Base-by-base conservation (phyloP, 2,888 invertebrate genomes). In the Troides helena region DNA sequence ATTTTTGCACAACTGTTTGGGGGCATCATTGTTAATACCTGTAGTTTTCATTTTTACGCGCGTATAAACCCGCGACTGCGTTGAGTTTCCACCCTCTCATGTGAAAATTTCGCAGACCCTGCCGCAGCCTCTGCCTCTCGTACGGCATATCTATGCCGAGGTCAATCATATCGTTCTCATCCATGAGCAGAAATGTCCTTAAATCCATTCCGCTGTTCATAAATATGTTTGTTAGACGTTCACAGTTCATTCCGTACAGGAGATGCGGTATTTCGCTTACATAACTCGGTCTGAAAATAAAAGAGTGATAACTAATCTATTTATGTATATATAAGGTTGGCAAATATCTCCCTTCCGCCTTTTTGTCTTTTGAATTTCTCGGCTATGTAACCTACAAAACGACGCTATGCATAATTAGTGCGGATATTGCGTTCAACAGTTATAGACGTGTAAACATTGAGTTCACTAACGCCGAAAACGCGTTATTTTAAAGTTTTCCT, bases 231-330 rank as follows among this genome's bases (percentile, higher is more conserved):
- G 86, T 84, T 46, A 94, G 84, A 53, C 84, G 83, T 74, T 94
- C 94, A 77, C 94, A 93, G 71, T 92, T 92, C 93, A 95, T 94
- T 3, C 94, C 95, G 75, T 93, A 92, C 0, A 95, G 83, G 2
- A 95, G 89, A 69, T 90, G 84, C 8, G 85, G 87, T 71, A 95
- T 89, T 83, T 95, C 95, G 58, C 80, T 76, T 7, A 81, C 78
- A 77, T 94, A 94, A 64, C 80, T 81, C 36, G 93, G 93, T 66
- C 94, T 94, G 82, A 36, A 86, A 84, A 46, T 30, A 21, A 21
- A 63, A 25, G 18, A 50, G 18, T 18, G 18, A n/a, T 53, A 53
- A 18, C 1, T n/a, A 53, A 12, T 53, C 46, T 14, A 46, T 46
- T 14, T 14, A 14, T 46, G 12, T 46, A 30, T 14, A 46, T 14